These are phyloP conservation scores for Bubo blakistoni DNA, from an alignment of 2,113 vertebrate species.

Conservation along the genomic window DNA sequence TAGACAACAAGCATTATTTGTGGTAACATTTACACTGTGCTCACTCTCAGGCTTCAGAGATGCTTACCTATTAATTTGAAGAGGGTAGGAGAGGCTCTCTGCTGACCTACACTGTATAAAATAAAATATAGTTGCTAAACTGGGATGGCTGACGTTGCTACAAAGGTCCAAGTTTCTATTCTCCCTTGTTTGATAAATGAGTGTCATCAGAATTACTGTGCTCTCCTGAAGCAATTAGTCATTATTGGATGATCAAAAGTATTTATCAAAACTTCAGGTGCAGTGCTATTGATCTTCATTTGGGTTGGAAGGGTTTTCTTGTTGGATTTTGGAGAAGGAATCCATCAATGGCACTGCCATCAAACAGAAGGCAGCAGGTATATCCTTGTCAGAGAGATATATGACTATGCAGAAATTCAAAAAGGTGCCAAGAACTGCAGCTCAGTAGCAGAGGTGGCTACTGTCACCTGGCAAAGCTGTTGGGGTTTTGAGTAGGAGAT, in stretches of 20 bases:
- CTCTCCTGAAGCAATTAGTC: conserved; percentile 54
- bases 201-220: conserved; percentile 32
- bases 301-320: conserved; percentile 62
- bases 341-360: conserved; percentile 48
- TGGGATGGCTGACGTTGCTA: background rate
- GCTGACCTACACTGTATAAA: background rate
- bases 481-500: conserved; percentile 19
- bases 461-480: conserved; percentile 49
- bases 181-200: conserved; percentile 41
- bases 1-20: background rate
- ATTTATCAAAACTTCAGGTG: conserved; percentile 67
- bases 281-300: conserved; percentile 65
- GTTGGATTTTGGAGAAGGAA: conserved; percentile 7
- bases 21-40: background rate
- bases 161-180: background rate
- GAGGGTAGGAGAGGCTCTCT: background rate
- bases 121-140: conserved; percentile 3
- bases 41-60: background rate
- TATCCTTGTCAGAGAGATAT: conserved; percentile 49
- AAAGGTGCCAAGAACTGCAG: conserved; percentile 29
- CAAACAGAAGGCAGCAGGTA: conserved; percentile 65
- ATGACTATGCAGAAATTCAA: conserved; percentile 44
- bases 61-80: background rate
- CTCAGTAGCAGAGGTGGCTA: conserved; percentile 31
- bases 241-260: conserved; percentile 44